Conservation (phyloP, 1,140 invertebrate species). For the Conus betulinus region DNA sequence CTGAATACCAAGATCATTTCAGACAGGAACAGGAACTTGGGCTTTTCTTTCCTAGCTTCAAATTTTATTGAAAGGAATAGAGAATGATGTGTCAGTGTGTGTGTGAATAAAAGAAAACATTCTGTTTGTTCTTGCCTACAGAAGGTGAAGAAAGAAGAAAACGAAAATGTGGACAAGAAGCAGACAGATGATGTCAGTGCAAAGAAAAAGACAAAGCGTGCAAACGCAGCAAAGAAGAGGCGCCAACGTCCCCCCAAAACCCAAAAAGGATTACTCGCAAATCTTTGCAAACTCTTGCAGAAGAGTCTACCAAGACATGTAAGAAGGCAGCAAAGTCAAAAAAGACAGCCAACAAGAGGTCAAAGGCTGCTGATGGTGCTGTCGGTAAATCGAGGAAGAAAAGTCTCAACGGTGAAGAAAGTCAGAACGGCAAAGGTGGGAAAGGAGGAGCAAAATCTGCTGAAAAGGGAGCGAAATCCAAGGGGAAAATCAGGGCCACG, state of each 20-base stretch:
- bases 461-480: background rate
- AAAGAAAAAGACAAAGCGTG: background rate
- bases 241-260: background rate
- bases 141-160: slow-evolving; percentile 6
- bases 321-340: background rate
- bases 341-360: background rate
- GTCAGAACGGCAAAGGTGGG: background rate
- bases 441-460: background rate
- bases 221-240: background rate
- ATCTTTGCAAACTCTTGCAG: background rate
- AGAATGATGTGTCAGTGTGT: background rate
- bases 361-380: background rate
- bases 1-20: no score
- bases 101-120: background rate
- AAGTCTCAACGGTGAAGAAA: background rate
- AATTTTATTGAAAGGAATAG: no score
- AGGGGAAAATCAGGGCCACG: background rate
- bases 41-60: no score
- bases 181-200: background rate
- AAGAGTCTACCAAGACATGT: background rate
- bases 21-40: no score
- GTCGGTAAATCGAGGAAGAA: background rate
- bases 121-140: background rate
- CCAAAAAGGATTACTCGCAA: slow-evolving; percentile 14
- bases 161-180: background rate